phyloP scores from a whole-genome alignment of 2,113 vertebrate species.

The Nibea albiflora region DNA sequence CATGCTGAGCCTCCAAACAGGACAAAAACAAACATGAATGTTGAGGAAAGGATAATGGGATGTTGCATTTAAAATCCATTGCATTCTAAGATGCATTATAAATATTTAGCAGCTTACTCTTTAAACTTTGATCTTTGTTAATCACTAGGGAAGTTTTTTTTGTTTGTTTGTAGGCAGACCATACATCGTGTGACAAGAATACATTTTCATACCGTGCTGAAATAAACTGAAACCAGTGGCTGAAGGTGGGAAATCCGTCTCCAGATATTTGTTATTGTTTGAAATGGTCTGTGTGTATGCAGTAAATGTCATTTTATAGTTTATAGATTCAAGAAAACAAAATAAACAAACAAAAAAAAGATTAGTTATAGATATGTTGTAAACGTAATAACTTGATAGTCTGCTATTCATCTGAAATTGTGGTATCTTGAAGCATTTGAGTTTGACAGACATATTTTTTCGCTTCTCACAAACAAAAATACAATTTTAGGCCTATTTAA shows the following conservation, averaged over 20 bases:
- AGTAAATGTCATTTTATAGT: background rate
- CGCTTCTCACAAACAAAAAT: background rate
- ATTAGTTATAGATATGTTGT: background rate
- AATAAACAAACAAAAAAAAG: too few species aligned
- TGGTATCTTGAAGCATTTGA: background rate
- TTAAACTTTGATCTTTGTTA: background rate
- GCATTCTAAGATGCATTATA: background rate
- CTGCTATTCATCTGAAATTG: background rate
- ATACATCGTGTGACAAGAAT: background rate
- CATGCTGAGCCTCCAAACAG: background rate
- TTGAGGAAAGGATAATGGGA: constrained; percentile 2
- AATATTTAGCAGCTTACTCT: background rate
- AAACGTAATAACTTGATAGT: background rate
- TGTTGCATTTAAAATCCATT: background rate
- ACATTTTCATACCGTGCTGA: background rate
- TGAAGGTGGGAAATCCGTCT: background rate
- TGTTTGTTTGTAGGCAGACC: background rate
- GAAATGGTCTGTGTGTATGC: background rate
- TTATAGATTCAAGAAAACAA: background rate
- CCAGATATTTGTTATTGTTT: background rate
- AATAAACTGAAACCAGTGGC: background rate
- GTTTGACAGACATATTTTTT: background rate
- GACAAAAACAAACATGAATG: background rate
- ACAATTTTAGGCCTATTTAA: background rate
- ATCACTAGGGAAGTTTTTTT: background rate